Base-by-base conservation (phyloP, 1,140 invertebrate species). In the Bombus pyrosoma region DNA sequence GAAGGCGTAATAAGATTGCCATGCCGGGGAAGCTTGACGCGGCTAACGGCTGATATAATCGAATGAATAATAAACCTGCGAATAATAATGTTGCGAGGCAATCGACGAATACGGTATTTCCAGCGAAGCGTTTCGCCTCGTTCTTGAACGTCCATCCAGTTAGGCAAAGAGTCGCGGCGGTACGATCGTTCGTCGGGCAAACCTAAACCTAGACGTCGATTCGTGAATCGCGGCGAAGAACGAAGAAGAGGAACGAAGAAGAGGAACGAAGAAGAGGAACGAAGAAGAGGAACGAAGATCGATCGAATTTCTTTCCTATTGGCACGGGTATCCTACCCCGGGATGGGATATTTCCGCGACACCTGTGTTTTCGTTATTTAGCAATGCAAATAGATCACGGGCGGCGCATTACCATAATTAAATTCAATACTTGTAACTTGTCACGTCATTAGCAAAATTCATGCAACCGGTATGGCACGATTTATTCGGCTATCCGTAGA, bases 351-450 rank as follows among this genome's bases (percentile, higher is more conserved):
- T 93, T 94, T 92, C 92, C 90, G 90, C 86, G 84, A 90, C 93
- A 93, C 91, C 92, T 93, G 92, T 91, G 89, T 92, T 92, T 93
- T 92, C 92, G 92, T 94, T 94, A 93, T 93, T 91, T 91, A 91
- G 88, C 92, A 92, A 93, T 92, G 92, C 89, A 94, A 94, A 94
- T 92, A 93, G 92, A 94, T 94, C 92, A 89, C 88, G 87, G 86
- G 39, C 86, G 87, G 37, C 87, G 88, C 81, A 94, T 94, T 94
- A 93, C 86, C 93, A 94, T 94, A 94, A 94, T 94, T 94, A 94
- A 88, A 94, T 93, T 94, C 93, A 93, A 94, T 94, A 94, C 93
- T 94, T 94, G 92, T 92, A 93, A 90, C 93, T 92, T 92, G 90
- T 94, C 93, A 93, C 91, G 92, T 86, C 90, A 90, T 93, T 89